Base-by-base conservation (phyloP, 2,797 vertebrate species). In the Fringilla coelebs region DNA sequence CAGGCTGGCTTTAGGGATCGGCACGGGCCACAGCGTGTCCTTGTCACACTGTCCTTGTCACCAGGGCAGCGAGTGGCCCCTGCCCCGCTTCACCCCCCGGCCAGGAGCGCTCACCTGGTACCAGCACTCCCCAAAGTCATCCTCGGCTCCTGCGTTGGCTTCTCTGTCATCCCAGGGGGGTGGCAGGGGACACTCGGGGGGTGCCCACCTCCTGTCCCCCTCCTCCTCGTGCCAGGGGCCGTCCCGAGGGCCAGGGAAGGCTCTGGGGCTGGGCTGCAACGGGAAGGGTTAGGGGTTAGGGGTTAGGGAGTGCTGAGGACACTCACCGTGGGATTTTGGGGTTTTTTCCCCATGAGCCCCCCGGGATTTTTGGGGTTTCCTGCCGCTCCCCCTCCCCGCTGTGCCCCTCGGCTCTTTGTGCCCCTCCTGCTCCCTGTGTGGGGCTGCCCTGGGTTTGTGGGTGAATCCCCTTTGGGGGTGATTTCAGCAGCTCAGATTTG, bases 151-250 rank as follows among this genome's bases (percentile, higher is more conserved):
- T 26, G 1, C 60, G 21, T 28, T 1, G 5, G 12, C 13, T 24
- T 7, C 60, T 43, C 19, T 28, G 28, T 25, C 12, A 6, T 18
- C 18, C 83, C 92, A 88, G 2, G 2, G 21, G 7, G 11, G 40
- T 0, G 8, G 85, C 0, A 3, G 63, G 22, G 36, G 58, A 10
- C 8, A 7, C 8, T 21, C 22, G 0, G 3, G 6, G 22, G 54
- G 48, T 34, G 5, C 29, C 88, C 58, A 62, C 14, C 60, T 40
- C 38, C 61, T 41, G 38, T 41, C 29, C 60, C 6, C 16, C 25
- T 34, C 46, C 34, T 58, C 57, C 57, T 26, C 24, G 4, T 9
- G 5, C 62, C 62, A 65, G 0, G 17, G 41, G 16, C 4, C 3
- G 16, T 45, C 62, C 3, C 16, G 41, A 19, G 41, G 31, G 15